Conservation (phyloP, 2,113 vertebrate genomes). For the Fregetta grallaria region DNA sequence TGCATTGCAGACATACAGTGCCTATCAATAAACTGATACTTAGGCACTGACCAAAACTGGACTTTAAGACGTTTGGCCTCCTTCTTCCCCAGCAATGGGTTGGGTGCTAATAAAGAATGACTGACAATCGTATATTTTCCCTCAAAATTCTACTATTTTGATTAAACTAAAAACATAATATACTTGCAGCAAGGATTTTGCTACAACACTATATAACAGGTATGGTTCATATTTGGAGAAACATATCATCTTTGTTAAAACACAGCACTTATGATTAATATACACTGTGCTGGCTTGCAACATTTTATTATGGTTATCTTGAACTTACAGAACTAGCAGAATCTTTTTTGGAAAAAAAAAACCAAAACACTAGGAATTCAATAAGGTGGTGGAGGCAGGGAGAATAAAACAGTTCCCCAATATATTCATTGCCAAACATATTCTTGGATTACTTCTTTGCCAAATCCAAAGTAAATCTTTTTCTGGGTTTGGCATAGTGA, state of each 20-base stretch:
- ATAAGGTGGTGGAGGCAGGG: not conserved
- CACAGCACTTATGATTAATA: not conserved
- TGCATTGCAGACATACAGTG: not conserved
- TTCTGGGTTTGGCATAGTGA: not conserved
- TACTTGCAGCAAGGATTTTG: not conserved
- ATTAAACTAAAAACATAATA: not conserved
- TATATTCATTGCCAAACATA: not conserved
- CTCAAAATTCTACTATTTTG: not conserved
- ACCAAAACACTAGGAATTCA: not conserved
- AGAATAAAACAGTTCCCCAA: not conserved
- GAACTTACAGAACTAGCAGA: constrained; percentile 16
- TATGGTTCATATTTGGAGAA: not conserved
- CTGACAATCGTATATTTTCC: not conserved
- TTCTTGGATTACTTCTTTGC: not conserved
- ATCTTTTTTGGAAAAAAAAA: not conserved
- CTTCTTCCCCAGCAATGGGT: not conserved
- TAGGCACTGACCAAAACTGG: not conserved
- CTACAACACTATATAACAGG: not conserved
- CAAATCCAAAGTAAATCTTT: constrained; percentile 13
- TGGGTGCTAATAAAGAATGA: not conserved
- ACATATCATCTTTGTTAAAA: not conserved
- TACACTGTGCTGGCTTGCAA: not conserved
- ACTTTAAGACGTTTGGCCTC: not conserved
- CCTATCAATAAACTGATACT: not conserved
- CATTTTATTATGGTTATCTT: not conserved